These are phyloP conservation scores for Rhizoglyphus robini DNA, from an alignment of 1,140 invertebrate genomes.

Conservation along the genomic window DNA sequence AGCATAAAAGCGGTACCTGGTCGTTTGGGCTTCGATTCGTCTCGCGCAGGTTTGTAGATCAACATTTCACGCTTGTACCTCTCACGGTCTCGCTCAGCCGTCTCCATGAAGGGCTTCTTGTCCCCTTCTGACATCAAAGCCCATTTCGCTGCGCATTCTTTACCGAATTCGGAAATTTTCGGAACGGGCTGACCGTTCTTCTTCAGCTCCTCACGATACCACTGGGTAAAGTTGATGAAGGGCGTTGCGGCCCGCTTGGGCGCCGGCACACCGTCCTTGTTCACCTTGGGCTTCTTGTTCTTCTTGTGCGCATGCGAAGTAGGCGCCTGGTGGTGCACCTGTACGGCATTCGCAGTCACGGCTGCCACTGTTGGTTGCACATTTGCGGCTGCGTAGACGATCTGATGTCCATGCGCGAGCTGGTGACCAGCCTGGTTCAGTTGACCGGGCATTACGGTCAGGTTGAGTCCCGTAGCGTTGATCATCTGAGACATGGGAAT, in stretches of 20 bases:
- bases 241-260: slow-evolving; percentile 30
- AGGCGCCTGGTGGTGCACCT: slow-evolving; percentile 8
- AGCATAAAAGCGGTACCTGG: slow-evolving; percentile 31
- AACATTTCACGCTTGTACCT: slow-evolving; percentile 30
- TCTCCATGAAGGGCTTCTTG: slow-evolving; percentile 28
- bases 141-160: slow-evolving; percentile 31
- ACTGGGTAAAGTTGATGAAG: slow-evolving; percentile 31
- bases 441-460: slow-evolving; percentile 25
- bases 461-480: slow-evolving; percentile 26
- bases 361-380: not conserved
- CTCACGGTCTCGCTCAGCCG: slow-evolving; percentile 27
- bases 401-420: slow-evolving; percentile 13
- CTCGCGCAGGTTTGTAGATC: slow-evolving; percentile 28
- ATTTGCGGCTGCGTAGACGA: slow-evolving; percentile 6
- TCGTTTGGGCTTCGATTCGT: slow-evolving; percentile 30
- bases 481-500: slow-evolving; percentile 25
- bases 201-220: slow-evolving; percentile 30
- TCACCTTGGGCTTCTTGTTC: slow-evolving; percentile 28
- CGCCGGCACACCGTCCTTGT: slow-evolving; percentile 30
- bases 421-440: slow-evolving; percentile 2
- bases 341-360: not conserved
- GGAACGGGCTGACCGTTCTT: slow-evolving; percentile 29
- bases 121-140: slow-evolving; percentile 29
- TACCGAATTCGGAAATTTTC: slow-evolving; percentile 31
- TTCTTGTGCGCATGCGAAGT: slow-evolving; percentile 21